Evolutionary conservation across 1,140 invertebrate species (phyloP).

Genomic region (Chionoecetes opilio): DNA sequence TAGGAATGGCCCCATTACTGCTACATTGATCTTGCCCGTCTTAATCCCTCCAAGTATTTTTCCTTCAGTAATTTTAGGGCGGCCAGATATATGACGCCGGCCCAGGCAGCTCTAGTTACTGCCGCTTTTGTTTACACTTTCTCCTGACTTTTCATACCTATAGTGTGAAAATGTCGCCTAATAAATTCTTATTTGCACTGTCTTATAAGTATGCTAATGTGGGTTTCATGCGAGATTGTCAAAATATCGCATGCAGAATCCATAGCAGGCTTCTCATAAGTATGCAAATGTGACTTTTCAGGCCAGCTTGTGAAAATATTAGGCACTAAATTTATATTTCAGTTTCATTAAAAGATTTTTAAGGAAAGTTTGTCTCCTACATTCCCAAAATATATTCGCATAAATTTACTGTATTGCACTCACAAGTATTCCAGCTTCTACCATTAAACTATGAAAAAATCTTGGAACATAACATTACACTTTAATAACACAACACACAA

Average conservation of each 20-base stretch:
- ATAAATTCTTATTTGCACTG: conserved; percentile 64
- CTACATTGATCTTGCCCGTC: conserved; percentile 76
- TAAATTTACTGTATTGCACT: conserved; percentile 34
- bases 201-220: conserved; percentile 64
- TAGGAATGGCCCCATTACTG: conserved; percentile 76
- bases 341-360: conserved; percentile 47
- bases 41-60: conserved; percentile 76
- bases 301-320: not conserved
- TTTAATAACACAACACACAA: conserved; percentile 11
- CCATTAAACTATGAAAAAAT: conserved; percentile 25
- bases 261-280: conserved; percentile 53
- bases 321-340: conserved; percentile 49
- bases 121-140: conserved; percentile 11
- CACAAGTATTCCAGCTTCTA: conserved; percentile 34
- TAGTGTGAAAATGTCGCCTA: conserved; percentile 44
- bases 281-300: conserved; percentile 62
- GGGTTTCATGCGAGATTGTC: conserved; percentile 38
- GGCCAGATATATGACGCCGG: conserved; percentile 66
- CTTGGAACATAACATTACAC: conserved; percentile 4
- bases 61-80: conserved; percentile 78
- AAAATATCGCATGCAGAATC: conserved; percentile 52
- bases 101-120: not conserved
- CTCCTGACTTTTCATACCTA: not conserved
- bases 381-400: not conserved
- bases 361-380: conserved; percentile 31